A percentile compares a stretch with the other conserved stretches of the same genome.
phyloP scores from a whole-genome alignment of 2,888 invertebrate genomes.

The Drosophila parthenogenetica region DNA sequence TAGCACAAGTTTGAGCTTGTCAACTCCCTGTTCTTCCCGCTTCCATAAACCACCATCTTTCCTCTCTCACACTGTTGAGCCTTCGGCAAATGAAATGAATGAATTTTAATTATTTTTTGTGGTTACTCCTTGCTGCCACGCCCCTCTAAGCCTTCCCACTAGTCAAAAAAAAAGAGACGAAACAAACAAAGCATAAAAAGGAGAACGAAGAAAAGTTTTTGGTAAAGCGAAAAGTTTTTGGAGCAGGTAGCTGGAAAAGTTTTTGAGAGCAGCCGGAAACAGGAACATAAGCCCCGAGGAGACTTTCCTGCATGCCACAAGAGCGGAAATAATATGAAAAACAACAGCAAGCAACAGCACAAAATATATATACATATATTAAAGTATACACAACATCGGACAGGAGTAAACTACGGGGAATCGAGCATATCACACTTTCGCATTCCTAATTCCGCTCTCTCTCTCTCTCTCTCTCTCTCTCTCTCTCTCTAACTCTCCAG shows the following conservation, averaged over 20 bases:
- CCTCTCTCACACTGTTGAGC: background rate
- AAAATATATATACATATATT: background rate
- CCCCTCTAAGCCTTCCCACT: background rate
- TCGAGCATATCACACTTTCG: background rate
- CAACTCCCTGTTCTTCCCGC: conserved; percentile 3
- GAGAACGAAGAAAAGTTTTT: conserved; percentile 47
- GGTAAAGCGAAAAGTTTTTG: conserved; percentile 60
- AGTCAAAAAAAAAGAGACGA: background rate
- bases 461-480: background rate
- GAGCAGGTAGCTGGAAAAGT: conserved; percentile 54
- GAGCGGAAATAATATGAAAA: conserved; percentile 50
- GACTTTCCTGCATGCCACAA: conserved; percentile 48
- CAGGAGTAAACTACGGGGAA: conserved; percentile 3
- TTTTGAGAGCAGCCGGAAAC: conserved; percentile 56
- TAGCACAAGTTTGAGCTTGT: conserved; percentile 22
- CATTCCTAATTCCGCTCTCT: background rate
- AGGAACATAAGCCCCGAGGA: conserved; percentile 55
- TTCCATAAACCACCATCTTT: background rate
- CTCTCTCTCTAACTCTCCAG: no score
- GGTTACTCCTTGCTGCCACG: conserved; percentile 12
- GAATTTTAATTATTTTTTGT: conserved; percentile 78
- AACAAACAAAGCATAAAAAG: background rate
- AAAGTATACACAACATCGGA: background rate
- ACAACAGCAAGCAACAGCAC: conserved; percentile 28
- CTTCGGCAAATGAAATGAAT: conserved; percentile 75